Conservation (phyloP, 2,888 invertebrate species). For the Luperina nickerlii region DNA sequence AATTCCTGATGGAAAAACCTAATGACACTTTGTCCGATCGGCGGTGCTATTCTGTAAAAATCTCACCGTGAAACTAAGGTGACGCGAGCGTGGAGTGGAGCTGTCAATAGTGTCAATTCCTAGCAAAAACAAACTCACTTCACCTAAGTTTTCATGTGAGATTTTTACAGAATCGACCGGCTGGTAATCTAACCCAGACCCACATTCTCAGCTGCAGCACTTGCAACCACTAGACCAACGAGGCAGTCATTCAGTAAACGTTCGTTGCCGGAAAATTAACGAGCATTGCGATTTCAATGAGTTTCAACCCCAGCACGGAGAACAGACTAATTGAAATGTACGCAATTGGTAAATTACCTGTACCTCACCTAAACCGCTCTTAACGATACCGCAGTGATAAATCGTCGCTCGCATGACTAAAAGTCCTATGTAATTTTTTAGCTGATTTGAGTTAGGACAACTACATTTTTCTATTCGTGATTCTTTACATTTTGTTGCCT, state of each 20-base stretch:
- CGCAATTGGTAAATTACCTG: constrained; percentile 47
- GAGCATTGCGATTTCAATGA: constrained; percentile 34
- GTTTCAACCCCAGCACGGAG: background rate
- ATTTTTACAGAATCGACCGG: too few relatives aligned
- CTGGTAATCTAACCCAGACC: background rate
- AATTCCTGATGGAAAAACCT: background rate
- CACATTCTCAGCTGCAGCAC: background rate
- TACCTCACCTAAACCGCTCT: constrained; percentile 18
- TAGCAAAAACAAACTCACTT: too few relatives aligned
- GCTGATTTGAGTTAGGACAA: too few relatives aligned
- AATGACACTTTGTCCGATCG: background rate
- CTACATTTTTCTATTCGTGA: too few relatives aligned
- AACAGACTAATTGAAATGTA: constrained; percentile 50
- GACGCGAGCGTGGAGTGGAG: too few relatives aligned
- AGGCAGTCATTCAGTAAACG: constrained; percentile 1
- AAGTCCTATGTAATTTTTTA: too few relatives aligned
- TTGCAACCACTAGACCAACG: background rate
- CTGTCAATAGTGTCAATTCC: too few relatives aligned
- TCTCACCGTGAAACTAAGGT: too few relatives aligned
- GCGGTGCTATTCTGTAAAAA: too few relatives aligned
- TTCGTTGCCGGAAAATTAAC: constrained; percentile 24
- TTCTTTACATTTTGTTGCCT: too few relatives aligned
- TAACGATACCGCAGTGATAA: constrained; percentile 37
- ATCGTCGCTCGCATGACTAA: too few relatives aligned
- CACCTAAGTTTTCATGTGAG: too few relatives aligned